These are phyloP conservation scores for Drosophila merina DNA, from an alignment of 2,888 invertebrate species.

Conservation along the genomic window DNA sequence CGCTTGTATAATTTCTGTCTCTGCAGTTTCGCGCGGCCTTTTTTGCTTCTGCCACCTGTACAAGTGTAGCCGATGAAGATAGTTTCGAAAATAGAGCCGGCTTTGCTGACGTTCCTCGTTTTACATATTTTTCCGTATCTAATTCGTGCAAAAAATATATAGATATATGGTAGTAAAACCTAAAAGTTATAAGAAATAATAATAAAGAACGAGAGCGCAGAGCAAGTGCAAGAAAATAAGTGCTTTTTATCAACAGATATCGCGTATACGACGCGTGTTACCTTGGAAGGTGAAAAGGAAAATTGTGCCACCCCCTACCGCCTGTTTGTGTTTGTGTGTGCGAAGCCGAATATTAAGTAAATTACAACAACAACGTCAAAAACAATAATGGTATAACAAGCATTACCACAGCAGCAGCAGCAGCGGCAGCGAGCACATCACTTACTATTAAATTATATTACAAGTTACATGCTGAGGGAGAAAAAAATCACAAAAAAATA, in stretches of 20 bases:
- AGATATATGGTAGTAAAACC: background rate
- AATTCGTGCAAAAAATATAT: constrained; percentile 37
- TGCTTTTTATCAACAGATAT: constrained; percentile 37
- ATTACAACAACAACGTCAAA: constrained; percentile 42
- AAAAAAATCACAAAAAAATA: constrained; percentile 8
- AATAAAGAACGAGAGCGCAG: constrained; percentile 1
- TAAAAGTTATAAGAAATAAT: constrained; percentile 4
- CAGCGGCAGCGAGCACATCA: constrained; percentile 21
- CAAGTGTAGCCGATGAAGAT: constrained; percentile 27
- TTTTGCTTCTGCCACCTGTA: constrained; percentile 38
- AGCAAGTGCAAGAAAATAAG: constrained; percentile 32
- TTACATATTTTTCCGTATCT: constrained; percentile 15
- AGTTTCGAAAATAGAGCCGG: constrained; percentile 52
- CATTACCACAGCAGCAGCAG: constrained; percentile 25
- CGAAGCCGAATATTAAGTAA: too few relatives aligned
- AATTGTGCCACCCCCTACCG: constrained; percentile 25
- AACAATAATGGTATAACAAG: constrained; percentile 32
- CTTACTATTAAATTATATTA: constrained; percentile 47
- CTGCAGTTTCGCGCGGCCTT: constrained; percentile 29
- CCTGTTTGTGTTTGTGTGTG: too few relatives aligned
- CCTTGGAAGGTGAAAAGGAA: constrained; percentile 59
- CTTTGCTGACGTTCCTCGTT: constrained; percentile 45
- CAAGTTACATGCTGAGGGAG: constrained; percentile 42
- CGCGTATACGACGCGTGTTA: constrained; percentile 67
- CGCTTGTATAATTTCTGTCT: constrained; percentile 42